A percentile compares a stretch with the other conserved stretches of the same genome.
Conservation (phyloP, 2,888 invertebrate species). For the Galeopsomyia nigrocyanea region DNA sequence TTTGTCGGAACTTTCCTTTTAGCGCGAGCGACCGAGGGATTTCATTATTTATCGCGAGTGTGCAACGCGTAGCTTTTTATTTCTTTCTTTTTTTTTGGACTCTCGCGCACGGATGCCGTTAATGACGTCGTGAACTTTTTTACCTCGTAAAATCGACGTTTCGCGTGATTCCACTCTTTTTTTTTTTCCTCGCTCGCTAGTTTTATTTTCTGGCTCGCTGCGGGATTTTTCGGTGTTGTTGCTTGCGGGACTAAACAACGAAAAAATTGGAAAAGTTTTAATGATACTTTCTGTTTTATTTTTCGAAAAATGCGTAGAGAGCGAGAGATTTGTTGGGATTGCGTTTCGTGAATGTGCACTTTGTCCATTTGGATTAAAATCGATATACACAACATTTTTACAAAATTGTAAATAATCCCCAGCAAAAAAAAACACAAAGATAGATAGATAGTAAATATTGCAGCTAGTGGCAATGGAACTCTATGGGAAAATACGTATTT, state of each 20-base stretch:
- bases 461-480: no score
- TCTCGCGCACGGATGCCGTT: background rate
- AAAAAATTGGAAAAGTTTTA: conserved; percentile 5
- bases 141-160: conserved; percentile 4
- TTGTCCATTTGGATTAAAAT: no score
- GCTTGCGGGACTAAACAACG: background rate
- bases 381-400: no score
- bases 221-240: no score
- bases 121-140: conserved; percentile 10
- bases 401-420: no score
- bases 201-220: background rate
- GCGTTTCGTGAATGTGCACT: no score
- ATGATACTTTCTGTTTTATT: background rate
- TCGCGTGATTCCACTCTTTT: conserved; percentile 1
- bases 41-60: conserved; percentile 4
- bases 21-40: background rate
- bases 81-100: background rate
- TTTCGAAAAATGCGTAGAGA: background rate
- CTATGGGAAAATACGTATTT: no score
- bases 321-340: no score
- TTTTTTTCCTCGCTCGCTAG: background rate
- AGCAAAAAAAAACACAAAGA: no score
- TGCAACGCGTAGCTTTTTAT: background rate
- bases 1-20: background rate
- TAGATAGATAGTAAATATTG: no score